These are phyloP conservation scores for Morphnarchus princeps DNA, from an alignment of 2,113 vertebrate species.

Conservation along the genomic window DNA sequence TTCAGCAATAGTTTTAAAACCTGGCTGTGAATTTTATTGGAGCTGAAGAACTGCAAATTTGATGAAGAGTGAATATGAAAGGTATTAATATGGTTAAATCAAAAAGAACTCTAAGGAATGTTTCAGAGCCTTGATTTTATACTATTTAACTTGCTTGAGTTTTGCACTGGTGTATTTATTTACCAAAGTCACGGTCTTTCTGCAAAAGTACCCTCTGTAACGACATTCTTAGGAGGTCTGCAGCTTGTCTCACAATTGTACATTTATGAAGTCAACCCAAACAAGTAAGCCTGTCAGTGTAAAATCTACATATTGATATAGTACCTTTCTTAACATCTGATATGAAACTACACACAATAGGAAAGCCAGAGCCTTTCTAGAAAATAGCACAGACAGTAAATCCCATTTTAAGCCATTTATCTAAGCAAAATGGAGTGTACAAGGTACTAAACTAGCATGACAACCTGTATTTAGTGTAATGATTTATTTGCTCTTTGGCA, in stretches of 20 bases:
- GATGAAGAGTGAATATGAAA: neutral
- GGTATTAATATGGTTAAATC: neutral
- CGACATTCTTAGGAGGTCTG: neutral
- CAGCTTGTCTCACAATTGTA: neutral
- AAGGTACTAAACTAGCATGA: slow-evolving; percentile 65
- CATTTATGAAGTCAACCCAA: neutral
- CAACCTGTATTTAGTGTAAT: slow-evolving; percentile 77
- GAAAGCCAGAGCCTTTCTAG: slow-evolving; percentile 4
- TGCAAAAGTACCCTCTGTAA: neutral
- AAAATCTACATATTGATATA: neutral
- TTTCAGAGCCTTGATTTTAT: neutral
- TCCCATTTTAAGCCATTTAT: slow-evolving; percentile 55
- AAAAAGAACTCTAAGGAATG: neutral
- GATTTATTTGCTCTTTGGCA: slow-evolving; percentile 79
- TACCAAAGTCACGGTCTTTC: neutral
- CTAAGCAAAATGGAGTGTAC: slow-evolving; percentile 64
- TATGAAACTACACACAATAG: neutral
- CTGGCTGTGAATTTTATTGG: neutral
- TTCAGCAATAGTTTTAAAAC: neutral
- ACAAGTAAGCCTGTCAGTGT: neutral
- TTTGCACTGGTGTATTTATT: neutral
- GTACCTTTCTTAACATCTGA: neutral
- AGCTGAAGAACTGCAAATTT: neutral
- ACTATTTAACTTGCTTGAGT: neutral
- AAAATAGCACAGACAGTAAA: slow-evolving; percentile 37